Evolutionary conservation across 2,888 invertebrate genomes (phyloP), one percentile per base, ranked within the genome.

Genomic region (Leptopilina drosophilae): DNA sequence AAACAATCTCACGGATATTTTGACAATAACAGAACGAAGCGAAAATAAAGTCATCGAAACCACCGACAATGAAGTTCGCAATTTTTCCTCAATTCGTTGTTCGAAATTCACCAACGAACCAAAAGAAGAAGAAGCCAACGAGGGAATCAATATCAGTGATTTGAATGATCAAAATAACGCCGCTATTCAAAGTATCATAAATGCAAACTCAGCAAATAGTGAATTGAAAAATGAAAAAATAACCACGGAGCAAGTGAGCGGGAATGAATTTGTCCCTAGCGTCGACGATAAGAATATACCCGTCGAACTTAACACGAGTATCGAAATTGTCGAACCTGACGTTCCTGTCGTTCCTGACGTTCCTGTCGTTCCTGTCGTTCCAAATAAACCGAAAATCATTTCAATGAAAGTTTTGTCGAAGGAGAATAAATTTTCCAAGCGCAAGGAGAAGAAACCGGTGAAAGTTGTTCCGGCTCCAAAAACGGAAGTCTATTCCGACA

Each of bases 131-230:
- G 82, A 84, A 5, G 80, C 33, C 1, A 40, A 56, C 2, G 26
- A 73, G n/a, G 69, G 81, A 14, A 83, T 77, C 78, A 87, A 87
- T 11, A 82, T 84, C 7, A 87, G 62, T 66, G 82, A 84, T 8
- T 78, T 92, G 20, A 89, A 91, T 8, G 89, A 91, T 84, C 89
- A 90, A 77, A 92, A 92, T 81, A 90, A 89, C 5, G 91, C 90
- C 11, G 92, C 92, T 20, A 85, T 92, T 46, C 84, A 89, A 78
- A 89, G 89, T 67, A 92, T 92, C 77, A 90, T 92, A 69, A 91
- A 91, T 80, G 90, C 87, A 0, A 91, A 89, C 67, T 86, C 56
- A 46, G 64, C 77, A 77, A 64, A 2, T 11, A 73, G 8, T 26
- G 69, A 26, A 26, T 12, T 49, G 26, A 20, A 8, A 12, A 11